phyloP scores from a whole-genome alignment of 2,888 invertebrate species.

The Carpatolechia fugitivella region DNA sequence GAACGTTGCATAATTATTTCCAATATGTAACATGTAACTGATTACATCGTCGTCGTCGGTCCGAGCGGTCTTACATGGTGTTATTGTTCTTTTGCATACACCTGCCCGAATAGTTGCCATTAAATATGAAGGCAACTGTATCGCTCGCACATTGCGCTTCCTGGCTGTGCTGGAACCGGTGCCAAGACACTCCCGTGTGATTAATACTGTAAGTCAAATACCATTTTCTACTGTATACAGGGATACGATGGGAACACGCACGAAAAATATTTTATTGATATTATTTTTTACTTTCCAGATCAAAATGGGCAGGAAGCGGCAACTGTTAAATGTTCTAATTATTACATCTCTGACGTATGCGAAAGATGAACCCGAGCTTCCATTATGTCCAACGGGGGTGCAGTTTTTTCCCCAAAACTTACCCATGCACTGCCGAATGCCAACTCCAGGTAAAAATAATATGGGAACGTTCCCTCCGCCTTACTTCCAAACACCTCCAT shows the following conservation, averaged over 20 bases:
- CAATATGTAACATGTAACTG: not conserved
- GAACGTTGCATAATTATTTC: too few species aligned
- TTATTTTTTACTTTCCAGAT: conserved; percentile 26
- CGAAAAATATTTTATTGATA: conserved; percentile 23
- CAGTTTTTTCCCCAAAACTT: conserved; percentile 61
- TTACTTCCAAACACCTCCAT: conserved; percentile 32
- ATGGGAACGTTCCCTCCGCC: conserved; percentile 32
- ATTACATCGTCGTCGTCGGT: not conserved
- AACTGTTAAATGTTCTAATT: conserved; percentile 28
- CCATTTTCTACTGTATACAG: not conserved
- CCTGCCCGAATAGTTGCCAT: not conserved
- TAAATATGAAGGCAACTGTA: not conserved
- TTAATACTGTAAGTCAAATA: not conserved
- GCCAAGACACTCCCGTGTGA: not conserved
- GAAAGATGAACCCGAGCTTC: conserved; percentile 45
- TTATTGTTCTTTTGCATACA: not conserved
- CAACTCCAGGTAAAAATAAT: conserved; percentile 18
- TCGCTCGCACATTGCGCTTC: not conserved
- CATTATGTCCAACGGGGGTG: conserved; percentile 57
- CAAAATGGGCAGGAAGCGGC: conserved; percentile 34
- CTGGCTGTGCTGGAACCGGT: not conserved
- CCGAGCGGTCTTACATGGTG: not conserved
- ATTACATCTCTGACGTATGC: conserved; percentile 27
- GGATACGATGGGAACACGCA: too few species aligned
- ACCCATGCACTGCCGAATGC: conserved; percentile 71